Evolutionary conservation across 2,888 invertebrate genomes (phyloP).

Genomic region (Dendrolimus pini): DNA sequence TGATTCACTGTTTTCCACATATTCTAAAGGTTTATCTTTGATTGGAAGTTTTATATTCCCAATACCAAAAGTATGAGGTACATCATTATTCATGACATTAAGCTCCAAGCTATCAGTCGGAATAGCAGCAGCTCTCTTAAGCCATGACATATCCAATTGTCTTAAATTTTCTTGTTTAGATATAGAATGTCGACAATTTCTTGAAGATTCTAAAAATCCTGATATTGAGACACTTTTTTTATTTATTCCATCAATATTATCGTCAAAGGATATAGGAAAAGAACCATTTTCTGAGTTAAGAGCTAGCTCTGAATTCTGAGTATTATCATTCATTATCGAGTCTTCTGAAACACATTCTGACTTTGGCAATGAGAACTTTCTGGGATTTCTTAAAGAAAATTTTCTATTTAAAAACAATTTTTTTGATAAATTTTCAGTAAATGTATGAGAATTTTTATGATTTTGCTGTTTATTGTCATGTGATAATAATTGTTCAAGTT

Average conservation of each 20-base stretch:
- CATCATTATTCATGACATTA: neutral
- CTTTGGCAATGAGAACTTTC: constrained; percentile 66
- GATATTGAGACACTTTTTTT: neutral
- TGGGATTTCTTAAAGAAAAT: constrained; percentile 85
- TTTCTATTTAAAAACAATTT: constrained; percentile 82
- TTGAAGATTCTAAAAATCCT: constrained; percentile 80
- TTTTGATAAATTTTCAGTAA: constrained; percentile 74
- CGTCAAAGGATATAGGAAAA: neutral
- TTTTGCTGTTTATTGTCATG: constrained; percentile 36
- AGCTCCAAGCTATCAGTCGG: constrained; percentile 23
- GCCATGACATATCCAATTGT: constrained; percentile 59
- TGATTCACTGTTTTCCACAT: constrained; percentile 85
- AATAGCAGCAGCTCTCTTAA: constrained; percentile 62
- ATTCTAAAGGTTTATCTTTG: constrained; percentile 51
- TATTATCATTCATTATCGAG: neutral
- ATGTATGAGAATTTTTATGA: constrained; percentile 38
- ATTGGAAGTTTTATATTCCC: constrained; percentile 34
- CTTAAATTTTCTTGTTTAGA: constrained; percentile 29
- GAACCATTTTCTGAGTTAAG: neutral
- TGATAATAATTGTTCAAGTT: constrained; percentile 67
- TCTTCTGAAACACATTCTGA: neutral
- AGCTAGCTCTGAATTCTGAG: neutral
- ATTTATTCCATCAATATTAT: neutral
- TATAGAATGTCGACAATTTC: constrained; percentile 66
- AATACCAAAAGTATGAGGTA: constrained; percentile 45